Conservation (phyloP, 1,140 invertebrate species). For the Telenomus remus region DNA sequence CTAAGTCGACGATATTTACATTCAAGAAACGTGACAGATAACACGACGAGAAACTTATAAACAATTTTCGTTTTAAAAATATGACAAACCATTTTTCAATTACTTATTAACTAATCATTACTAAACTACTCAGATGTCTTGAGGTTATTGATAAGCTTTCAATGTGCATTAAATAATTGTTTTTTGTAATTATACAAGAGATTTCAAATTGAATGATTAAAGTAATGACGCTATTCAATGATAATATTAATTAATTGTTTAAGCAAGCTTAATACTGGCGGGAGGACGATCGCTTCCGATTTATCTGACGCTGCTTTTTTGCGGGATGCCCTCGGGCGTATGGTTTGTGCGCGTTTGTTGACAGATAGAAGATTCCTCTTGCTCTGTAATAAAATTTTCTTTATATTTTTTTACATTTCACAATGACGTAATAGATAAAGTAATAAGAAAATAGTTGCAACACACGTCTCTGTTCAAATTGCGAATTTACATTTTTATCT, state of each 20-base stretch:
- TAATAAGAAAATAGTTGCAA: too few relatives aligned
- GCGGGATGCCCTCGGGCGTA: constrained; percentile 88
- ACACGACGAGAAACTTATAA: not conserved
- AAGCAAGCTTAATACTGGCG: constrained; percentile 74
- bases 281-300: constrained; percentile 73
- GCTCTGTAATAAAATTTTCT: constrained; percentile 77
- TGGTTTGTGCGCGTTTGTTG: constrained; percentile 88
- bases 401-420: not conserved
- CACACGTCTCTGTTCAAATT: too few relatives aligned
- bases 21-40: too few relatives aligned
- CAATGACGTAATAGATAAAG: not conserved
- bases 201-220: constrained; percentile 49
- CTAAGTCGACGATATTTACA: too few relatives aligned
- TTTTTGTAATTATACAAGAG: not conserved
- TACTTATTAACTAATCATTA: too few relatives aligned
- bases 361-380: constrained; percentile 88
- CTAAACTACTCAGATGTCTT: too few relatives aligned
- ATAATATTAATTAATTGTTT: constrained; percentile 75
- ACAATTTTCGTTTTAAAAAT: too few relatives aligned
- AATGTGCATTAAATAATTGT: too few relatives aligned
- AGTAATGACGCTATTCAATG: constrained; percentile 65
- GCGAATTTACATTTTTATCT: too few relatives aligned
- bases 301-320: constrained; percentile 75
- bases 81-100: too few relatives aligned
- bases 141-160: too few relatives aligned